Evolutionary conservation across 1,140 invertebrate species (phyloP).

Genomic region (Drosophila rhopaloa): DNA sequence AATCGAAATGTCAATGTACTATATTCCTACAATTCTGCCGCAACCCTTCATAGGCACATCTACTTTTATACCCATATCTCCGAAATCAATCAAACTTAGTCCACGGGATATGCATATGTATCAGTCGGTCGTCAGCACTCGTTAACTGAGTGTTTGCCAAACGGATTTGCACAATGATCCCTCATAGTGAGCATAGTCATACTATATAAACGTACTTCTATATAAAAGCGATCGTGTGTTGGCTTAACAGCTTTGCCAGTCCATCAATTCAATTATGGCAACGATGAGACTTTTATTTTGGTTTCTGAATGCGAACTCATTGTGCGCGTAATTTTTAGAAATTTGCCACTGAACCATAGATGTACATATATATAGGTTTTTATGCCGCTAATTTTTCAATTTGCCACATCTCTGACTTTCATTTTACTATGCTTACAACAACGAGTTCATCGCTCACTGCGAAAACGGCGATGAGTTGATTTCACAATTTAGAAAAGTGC

Average conservation of each 20-base stretch:
- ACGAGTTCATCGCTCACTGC: constrained; percentile 48
- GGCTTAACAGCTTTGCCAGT: constrained; percentile 68
- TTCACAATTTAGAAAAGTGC: constrained; percentile 77
- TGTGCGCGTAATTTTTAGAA: constrained; percentile 66
- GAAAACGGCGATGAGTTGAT: constrained; percentile 52
- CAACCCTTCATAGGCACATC: background rate
- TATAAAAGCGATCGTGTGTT: constrained; percentile 20
- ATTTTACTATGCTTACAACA: constrained; percentile 48
- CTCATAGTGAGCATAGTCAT: constrained; percentile 26
- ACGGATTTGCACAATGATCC: constrained; percentile 56
- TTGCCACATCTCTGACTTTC: constrained; percentile 68
- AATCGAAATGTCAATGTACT: constrained; percentile 62
- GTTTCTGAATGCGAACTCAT: constrained; percentile 56
- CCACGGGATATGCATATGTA: constrained; percentile 13
- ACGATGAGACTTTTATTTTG: constrained; percentile 32
- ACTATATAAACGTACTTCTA: constrained; percentile 11
- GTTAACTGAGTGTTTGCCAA: constrained; percentile 57
- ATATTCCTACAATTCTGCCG: background rate
- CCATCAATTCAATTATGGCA: constrained; percentile 77
- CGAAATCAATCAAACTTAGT: constrained; percentile 40
- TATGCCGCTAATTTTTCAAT: constrained; percentile 70
- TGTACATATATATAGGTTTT: constrained; percentile 15
- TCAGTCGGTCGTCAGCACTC: constrained; percentile 44
- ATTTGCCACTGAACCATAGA: constrained; percentile 48
- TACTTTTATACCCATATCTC: constrained; percentile 14